These are phyloP conservation scores for Capitella teleta DNA, from an alignment of 1,140 invertebrate genomes.

Conservation along the genomic window DNA sequence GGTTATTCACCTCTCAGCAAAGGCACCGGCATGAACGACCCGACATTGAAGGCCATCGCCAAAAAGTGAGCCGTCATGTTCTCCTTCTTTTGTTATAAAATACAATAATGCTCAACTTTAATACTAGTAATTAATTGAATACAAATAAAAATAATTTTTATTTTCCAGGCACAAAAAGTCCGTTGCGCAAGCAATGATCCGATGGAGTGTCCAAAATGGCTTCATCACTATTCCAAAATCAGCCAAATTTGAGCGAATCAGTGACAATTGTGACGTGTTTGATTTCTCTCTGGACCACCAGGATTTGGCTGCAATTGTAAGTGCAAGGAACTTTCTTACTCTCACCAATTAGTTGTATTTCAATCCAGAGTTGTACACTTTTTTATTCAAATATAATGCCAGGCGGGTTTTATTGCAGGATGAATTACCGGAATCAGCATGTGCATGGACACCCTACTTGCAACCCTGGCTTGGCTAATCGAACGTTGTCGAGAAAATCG, in stretches of 20 bases:
- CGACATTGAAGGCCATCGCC: conserved; percentile 15
- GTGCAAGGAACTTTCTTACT: too few species aligned
- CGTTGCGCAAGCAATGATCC: conserved; percentile 16
- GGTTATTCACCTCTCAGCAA: conserved; percentile 28
- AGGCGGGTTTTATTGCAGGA: too few species aligned
- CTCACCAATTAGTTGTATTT: too few species aligned
- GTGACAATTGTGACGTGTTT: conserved; percentile 22
- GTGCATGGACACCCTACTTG: too few species aligned
- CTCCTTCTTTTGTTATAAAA: not conserved
- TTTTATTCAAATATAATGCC: too few species aligned
- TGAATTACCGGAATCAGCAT: too few species aligned
- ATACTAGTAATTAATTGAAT: not conserved
- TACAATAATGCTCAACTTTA: not conserved
- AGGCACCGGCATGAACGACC: conserved; percentile 18
- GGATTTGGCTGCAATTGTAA: too few species aligned
- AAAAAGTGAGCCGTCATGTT: conserved; percentile 16
- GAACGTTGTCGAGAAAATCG: too few species aligned
- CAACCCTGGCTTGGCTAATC: too few species aligned
- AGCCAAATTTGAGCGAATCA: conserved; percentile 15
- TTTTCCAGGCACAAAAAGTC: not conserved
- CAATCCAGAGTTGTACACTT: too few species aligned
- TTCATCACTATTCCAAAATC: conserved; percentile 28
- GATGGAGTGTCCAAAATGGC: conserved; percentile 23
- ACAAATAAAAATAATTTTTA: not conserved
- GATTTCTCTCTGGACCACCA: conserved; percentile 12